phyloP scores from a whole-genome alignment of 2,888 invertebrate species.

The Abrostola tripartita region DNA sequence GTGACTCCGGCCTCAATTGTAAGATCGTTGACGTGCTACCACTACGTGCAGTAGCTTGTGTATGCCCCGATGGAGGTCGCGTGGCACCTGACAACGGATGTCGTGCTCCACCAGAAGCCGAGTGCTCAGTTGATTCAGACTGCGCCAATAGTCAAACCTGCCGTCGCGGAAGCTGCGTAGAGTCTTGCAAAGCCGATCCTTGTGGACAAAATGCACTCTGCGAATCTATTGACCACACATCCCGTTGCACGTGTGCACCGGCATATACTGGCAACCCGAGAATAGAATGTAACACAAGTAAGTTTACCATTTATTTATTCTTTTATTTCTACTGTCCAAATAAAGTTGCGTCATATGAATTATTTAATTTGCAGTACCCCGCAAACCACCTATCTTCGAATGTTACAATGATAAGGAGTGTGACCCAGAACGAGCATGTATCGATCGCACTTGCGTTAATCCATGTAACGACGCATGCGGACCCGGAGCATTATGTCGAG shows the following conservation, averaged over 20 bases:
- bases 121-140: slow-evolving; percentile 92
- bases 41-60: slow-evolving; percentile 94
- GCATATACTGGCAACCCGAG: slow-evolving; percentile 94
- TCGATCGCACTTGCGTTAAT: slow-evolving; percentile 93
- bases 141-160: slow-evolving; percentile 93
- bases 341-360: neutral
- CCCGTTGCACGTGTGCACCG: slow-evolving; percentile 93
- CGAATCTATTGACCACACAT: slow-evolving; percentile 92
- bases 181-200: slow-evolving; percentile 92
- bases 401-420: slow-evolving; percentile 95
- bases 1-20: slow-evolving; percentile 93
- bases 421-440: slow-evolving; percentile 91
- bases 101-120: slow-evolving; percentile 87
- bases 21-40: slow-evolving; percentile 93
- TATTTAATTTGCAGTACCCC: slow-evolving; percentile 73
- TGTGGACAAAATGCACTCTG: slow-evolving; percentile 96
- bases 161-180: slow-evolving; percentile 92
- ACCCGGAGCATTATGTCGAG: slow-evolving; percentile 94
- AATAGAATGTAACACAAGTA: slow-evolving; percentile 91
- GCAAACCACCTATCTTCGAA: slow-evolving; percentile 86
- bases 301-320: slow-evolving; percentile 13
- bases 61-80: slow-evolving; percentile 94
- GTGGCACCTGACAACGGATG: slow-evolving; percentile 92
- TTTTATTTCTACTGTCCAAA: slow-evolving; percentile 26
- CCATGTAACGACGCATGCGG: slow-evolving; percentile 94